Conservation (phyloP, 2,113 vertebrate genomes). For the Pristiophorus japonicus region DNA sequence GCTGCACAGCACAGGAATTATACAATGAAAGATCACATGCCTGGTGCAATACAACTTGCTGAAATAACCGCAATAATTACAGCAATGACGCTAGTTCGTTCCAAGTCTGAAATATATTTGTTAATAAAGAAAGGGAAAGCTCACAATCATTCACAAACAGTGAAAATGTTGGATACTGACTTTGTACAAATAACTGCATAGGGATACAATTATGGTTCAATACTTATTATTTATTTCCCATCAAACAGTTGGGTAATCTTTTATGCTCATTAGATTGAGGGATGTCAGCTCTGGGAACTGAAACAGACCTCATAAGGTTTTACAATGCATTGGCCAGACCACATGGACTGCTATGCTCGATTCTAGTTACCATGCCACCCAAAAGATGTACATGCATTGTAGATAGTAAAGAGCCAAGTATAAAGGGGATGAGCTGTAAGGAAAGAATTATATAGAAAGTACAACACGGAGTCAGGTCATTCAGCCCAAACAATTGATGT, state of each 20-base stretch:
- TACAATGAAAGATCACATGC: background rate
- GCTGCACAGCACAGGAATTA: background rate
- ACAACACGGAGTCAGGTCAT: too few species aligned
- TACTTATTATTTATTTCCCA: background rate
- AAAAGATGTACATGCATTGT: too few species aligned
- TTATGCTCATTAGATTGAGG: background rate
- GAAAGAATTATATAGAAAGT: background rate
- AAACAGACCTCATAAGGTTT: background rate
- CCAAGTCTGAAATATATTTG: background rate
- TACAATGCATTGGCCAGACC: background rate
- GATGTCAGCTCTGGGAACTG: background rate
- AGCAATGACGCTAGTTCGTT: background rate
- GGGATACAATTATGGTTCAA: background rate
- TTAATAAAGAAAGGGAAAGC: background rate
- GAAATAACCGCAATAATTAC: background rate
- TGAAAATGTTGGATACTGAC: background rate
- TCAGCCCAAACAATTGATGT: too few species aligned
- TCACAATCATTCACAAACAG: background rate
- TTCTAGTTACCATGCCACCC: too few species aligned
- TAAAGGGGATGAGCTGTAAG: too few species aligned
- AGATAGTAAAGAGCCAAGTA: too few species aligned
- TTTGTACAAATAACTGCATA: background rate
- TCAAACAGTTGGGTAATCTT: background rate
- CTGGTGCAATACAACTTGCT: background rate
- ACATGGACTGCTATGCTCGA: background rate